Base-by-base conservation (phyloP, 2,888 invertebrate genomes). In the Pedicia rivosa region DNA sequence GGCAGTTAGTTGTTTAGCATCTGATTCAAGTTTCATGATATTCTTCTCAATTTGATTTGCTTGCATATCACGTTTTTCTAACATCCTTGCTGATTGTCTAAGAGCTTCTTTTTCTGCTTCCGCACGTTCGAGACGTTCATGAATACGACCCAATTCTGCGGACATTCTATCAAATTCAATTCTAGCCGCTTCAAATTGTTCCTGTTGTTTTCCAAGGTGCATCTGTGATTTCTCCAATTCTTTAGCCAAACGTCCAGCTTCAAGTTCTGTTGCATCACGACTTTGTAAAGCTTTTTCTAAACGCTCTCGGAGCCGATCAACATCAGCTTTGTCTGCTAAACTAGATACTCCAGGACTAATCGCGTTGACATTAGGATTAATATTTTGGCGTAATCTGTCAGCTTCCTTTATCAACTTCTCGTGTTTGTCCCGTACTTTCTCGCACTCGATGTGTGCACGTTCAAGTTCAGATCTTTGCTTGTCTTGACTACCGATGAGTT, bases 151-250 rank as follows among this genome's bases (percentile, higher is more conserved):
- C 44, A 84, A 63, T 52, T 88, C 87, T 35, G 76, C 76, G 2
- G 80, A 77, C 74, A 87, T 78, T 47, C 82, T 68, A 49, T 88
- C 87, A 50, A 83, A 80, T 53, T 88, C 87, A 44, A 82, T 82
- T 51, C 82, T 77, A 6, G 81, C 78, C 3, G 78, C 72, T 54
- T 87, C 86, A 51, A 79, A 78, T 5, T 77, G 76, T 57, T 87
- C 87, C 52, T 86, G 76, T 49, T 82, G 80, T 58, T 86, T 87
- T 22, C 77, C 71, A 44, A 86, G 67, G 60, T 82, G 79, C 63
- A 81, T 70, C 55, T 86, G 84, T 35, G 83, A 78, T 61, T 86
- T 86, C 58, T 86, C 87, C 39, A 83, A 67, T 62, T 84, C 88
- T 54, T 83, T 82, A 15, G 83, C 82, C 44, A 87, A 63, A 44